A percentile compares a stretch with the other conserved stretches of the same genome.
Evolutionary conservation across 2,797 vertebrate species (phyloP).

Genomic region (Haliaeetus vocifer): DNA sequence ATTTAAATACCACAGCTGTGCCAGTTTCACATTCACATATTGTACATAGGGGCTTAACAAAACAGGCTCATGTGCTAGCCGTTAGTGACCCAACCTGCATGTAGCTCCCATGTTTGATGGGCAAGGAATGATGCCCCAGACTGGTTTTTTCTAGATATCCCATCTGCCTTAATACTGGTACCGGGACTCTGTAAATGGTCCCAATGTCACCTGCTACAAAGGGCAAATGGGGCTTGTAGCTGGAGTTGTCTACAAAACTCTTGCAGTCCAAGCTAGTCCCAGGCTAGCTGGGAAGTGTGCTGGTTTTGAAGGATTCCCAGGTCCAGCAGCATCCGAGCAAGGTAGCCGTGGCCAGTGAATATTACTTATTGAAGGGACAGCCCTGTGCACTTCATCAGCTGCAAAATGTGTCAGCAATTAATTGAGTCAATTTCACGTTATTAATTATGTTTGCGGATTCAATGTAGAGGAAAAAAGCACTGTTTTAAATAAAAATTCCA

Average conservation of each 20-base stretch:
- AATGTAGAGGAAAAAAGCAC: rapidly evolving
- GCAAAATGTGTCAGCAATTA: background rate
- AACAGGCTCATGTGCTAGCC: rapidly evolving
- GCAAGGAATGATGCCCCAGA: background rate
- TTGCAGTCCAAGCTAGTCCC: background rate
- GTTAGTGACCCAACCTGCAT: background rate
- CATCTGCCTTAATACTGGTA: background rate
- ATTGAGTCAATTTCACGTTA: background rate
- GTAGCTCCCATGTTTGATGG: background rate
- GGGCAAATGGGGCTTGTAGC: background rate
- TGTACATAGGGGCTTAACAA: background rate
- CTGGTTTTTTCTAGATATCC: background rate
- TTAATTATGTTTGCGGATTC: background rate
- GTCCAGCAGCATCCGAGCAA: background rate
- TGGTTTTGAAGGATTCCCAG: background rate
- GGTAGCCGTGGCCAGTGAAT: background rate
- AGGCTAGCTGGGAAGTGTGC: background rate
- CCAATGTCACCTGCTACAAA: background rate
- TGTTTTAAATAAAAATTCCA: background rate
- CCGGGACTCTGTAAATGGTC: background rate
- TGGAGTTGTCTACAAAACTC: background rate
- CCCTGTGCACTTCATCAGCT: background rate
- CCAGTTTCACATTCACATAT: background rate
- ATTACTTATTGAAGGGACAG: background rate
- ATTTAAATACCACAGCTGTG: background rate